Percentiles rank a stretch among this genome's conserved stretches.
These are phyloP conservation scores for Nemotelus pantherinus DNA, from an alignment of 2,888 invertebrate genomes.

Conservation along the genomic window DNA sequence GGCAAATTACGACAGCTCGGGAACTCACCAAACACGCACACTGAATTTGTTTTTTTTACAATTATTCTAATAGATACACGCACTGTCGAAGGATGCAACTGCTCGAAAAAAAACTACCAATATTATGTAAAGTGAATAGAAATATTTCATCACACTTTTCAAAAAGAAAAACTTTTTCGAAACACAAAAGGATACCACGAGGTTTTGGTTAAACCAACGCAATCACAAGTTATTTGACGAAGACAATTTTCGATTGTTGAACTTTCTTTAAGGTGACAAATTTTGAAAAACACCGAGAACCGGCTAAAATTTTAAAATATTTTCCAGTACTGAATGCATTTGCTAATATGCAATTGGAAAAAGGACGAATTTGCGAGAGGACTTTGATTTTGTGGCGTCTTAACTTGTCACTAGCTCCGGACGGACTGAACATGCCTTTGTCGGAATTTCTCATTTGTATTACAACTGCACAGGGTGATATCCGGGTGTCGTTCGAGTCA, in stretches of 20 bases:
- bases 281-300: no score
- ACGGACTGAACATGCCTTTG: slow-evolving; percentile 47
- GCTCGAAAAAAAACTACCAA: neutral
- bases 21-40: slow-evolving; percentile 31
- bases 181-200: neutral
- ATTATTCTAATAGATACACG: neutral
- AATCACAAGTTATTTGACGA: neutral
- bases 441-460: slow-evolving; percentile 30
- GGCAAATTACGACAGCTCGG: slow-evolving; percentile 9
- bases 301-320: no score
- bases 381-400: slow-evolving; percentile 36
- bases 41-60: neutral
- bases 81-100: slow-evolving; percentile 3
- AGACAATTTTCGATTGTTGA: no score
- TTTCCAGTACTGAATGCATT: no score
- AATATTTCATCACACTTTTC: slow-evolving; percentile 19
- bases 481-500: neutral
- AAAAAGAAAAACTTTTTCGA: neutral
- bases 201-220: neutral
- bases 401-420: slow-evolving; percentile 47
- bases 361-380: no score
- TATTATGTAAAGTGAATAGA: neutral
- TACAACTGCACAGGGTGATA: slow-evolving; percentile 29
- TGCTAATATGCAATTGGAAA: no score
- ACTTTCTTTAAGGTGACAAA: no score